Conservation (phyloP, 1,140 invertebrate species). For the Dinoponera quadriceps region DNA sequence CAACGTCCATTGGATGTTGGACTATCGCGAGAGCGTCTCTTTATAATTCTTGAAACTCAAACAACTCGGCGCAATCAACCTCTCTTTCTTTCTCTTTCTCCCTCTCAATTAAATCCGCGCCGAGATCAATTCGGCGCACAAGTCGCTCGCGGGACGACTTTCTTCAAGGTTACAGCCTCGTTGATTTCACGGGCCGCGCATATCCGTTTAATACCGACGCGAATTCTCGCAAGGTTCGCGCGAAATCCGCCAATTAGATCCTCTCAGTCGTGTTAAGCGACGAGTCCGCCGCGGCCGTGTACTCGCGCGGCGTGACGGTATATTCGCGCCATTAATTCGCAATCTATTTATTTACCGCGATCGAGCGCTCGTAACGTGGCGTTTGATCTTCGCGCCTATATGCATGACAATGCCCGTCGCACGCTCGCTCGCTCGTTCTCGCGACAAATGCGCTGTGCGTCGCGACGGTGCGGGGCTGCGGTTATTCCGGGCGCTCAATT, state of each 20-base stretch:
- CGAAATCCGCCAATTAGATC: slow-evolving; percentile 5
- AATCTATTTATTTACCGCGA: slow-evolving; percentile 64
- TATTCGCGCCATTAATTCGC: slow-evolving; percentile 51
- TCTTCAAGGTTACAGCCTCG: neutral
- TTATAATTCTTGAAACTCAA: neutral
- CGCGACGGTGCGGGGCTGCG: slow-evolving; percentile 14
- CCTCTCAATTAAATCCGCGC: slow-evolving; percentile 24
- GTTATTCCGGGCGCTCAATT: slow-evolving; percentile 80
- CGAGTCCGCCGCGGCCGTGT: slow-evolving; percentile 12
- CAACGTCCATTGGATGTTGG: slow-evolving; percentile 5
- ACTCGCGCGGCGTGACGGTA: neutral
- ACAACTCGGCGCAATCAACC: slow-evolving; percentile 8
- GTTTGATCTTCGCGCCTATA: slow-evolving; percentile 55
- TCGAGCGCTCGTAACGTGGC: slow-evolving; percentile 9
- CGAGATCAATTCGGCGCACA: neutral
- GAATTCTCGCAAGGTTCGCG: neutral
- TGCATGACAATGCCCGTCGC: slow-evolving; percentile 8
- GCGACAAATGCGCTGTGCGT: slow-evolving; percentile 35
- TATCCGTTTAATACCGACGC: neutral
- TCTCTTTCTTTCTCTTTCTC: no score
- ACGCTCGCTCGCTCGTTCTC: neutral
- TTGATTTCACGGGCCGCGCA: neutral
- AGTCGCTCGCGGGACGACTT: neutral
- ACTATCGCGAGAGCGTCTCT: neutral
- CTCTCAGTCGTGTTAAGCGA: slow-evolving; percentile 42